Evolutionary conservation across 2,113 vertebrate genomes (phyloP).

Genomic region (Laterallus jamaicensis): DNA sequence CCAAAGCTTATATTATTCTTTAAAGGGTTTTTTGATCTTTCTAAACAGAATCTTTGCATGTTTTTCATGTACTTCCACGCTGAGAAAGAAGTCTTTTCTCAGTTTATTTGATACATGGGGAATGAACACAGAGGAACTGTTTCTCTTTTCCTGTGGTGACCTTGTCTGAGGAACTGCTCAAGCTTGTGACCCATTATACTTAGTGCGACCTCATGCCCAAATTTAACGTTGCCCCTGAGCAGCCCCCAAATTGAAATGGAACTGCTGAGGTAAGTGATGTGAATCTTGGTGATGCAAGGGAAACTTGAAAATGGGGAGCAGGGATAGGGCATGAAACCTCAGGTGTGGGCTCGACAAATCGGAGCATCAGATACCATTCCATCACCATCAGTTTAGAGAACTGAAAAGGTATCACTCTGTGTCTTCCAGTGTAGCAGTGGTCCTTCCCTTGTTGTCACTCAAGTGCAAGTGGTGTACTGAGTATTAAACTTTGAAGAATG

Average conservation of each 20-base stretch:
- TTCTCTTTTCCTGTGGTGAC: neutral
- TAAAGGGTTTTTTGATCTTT: neutral
- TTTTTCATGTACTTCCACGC: neutral
- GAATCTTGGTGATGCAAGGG: neutral
- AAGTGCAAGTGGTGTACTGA: neutral
- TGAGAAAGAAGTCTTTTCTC: neutral
- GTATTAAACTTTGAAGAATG: neutral
- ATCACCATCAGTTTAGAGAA: too few relatives aligned
- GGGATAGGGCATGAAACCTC: neutral
- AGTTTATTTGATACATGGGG: neutral
- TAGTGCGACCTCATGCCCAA: neutral
- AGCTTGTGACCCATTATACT: neutral
- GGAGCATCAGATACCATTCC: neutral
- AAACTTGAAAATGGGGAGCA: neutral
- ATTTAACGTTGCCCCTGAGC: neutral
- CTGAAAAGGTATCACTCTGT: neutral
- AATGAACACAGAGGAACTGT: neutral
- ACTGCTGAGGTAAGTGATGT: accelerated
- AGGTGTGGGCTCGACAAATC: neutral
- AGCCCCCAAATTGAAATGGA: neutral
- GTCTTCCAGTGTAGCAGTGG: neutral
- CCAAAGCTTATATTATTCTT: neutral
- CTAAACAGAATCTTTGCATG: neutral
- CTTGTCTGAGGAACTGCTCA: neutral
- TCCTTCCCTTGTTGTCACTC: neutral